Conservation (phyloP, 1,140 invertebrate species). For the Lethocerus indicus region DNA sequence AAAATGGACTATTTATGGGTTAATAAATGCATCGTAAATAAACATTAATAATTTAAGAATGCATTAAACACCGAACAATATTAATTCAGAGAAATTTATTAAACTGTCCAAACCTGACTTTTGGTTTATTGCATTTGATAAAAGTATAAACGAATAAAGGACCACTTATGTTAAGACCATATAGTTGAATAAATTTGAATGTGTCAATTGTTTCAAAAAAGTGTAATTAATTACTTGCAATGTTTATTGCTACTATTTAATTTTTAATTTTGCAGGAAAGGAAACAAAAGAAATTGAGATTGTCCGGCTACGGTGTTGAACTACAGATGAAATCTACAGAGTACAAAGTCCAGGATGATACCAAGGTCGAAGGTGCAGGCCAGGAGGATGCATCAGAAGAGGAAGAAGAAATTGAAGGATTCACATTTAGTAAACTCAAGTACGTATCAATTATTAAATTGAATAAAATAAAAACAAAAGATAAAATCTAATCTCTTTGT, state of each 20-base stretch:
- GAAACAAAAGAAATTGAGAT: conserved; percentile 38
- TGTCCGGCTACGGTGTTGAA: conserved; percentile 97
- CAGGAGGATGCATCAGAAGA: conserved; percentile 37
- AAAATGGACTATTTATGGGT: too few species aligned
- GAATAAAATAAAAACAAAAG: background rate
- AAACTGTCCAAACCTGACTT: background rate
- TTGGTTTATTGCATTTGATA: background rate
- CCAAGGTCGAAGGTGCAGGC: conserved; percentile 38
- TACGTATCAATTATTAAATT: conserved; percentile 23
- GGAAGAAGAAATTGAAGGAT: conserved; percentile 67
- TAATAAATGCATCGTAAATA: too few species aligned
- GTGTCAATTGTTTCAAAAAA: too few species aligned
- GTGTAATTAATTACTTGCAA: background rate
- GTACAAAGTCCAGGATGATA: conserved; percentile 97
- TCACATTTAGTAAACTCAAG: conserved; percentile 71
- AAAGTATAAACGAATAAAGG: background rate
- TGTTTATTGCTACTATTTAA: conserved; percentile 5
- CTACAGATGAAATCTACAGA: conserved; percentile 97
- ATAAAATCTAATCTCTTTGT: too few species aligned
- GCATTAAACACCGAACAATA: too few species aligned
- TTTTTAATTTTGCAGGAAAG: conserved; percentile 34
- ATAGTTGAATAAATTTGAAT: too few species aligned
- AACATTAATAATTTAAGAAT: too few species aligned
- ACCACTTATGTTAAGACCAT: too few species aligned
- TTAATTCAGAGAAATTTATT: too few species aligned